Evolutionary conservation across 2,113 vertebrate species (phyloP).

Genomic region (Conger conger): DNA sequence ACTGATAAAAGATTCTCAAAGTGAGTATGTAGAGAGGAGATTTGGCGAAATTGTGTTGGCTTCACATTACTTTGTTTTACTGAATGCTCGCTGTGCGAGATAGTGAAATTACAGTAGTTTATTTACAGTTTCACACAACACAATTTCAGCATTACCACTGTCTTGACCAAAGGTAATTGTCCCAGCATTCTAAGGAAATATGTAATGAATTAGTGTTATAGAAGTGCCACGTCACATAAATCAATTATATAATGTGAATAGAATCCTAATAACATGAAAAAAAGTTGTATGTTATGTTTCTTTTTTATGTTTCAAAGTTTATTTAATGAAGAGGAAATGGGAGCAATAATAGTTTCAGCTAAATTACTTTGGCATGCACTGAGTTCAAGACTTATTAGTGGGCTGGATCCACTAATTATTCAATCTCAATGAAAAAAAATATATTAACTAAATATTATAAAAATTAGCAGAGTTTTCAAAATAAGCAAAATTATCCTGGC

Average conservation of each 20-base stretch:
- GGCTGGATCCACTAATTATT: constrained; percentile 62
- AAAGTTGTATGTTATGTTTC: background rate
- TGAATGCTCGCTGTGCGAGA: background rate
- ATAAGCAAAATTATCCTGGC: background rate
- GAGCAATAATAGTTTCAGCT: background rate
- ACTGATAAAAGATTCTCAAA: background rate
- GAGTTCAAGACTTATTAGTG: constrained; percentile 59
- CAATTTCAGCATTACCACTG: background rate
- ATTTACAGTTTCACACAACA: background rate
- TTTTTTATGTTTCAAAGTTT: background rate
- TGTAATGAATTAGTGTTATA: background rate
- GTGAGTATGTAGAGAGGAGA: background rate
- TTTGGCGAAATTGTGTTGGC: background rate
- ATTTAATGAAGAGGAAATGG: background rate
- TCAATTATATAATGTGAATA: background rate
- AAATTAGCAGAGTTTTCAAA: no score
- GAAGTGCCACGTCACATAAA: background rate
- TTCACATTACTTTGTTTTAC: background rate
- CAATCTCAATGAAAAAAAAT: constrained; percentile 21
- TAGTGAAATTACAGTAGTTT: background rate
- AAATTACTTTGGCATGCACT: background rate
- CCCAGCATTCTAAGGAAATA: background rate
- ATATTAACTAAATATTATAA: background rate
- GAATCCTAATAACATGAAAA: background rate
- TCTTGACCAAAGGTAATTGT: background rate